A percentile compares a stretch with the other conserved stretches of the same genome.
Evolutionary conservation across 2,888 invertebrate species (phyloP).

Genomic region (Agriotes lineatus): DNA sequence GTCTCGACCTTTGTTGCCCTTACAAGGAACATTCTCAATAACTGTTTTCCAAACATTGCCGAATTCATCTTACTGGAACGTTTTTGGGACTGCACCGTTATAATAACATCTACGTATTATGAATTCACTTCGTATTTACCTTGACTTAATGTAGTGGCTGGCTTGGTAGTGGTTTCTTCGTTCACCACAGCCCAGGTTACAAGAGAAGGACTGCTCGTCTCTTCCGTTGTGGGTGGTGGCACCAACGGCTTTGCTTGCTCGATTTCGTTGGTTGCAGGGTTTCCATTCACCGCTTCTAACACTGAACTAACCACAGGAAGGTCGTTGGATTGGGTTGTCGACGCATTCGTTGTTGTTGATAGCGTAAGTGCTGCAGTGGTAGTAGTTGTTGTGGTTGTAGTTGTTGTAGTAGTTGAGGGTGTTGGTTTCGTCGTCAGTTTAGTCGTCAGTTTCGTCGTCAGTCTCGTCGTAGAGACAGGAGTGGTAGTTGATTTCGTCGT

Average conservation of each 20-base stretch:
- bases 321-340: constrained; percentile 53
- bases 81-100: too few species aligned
- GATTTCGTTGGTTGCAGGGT: constrained; percentile 59
- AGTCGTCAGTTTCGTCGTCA: neutral
- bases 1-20: too few species aligned
- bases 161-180: constrained; percentile 21
- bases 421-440: neutral
- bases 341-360: constrained; percentile 14
- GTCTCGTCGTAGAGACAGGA: neutral
- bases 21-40: too few species aligned
- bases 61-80: too few species aligned
- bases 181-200: constrained; percentile 48
- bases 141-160: constrained; percentile 1
- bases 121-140: constrained; percentile 12
- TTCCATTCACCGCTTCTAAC: constrained; percentile 54
- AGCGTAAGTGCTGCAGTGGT: constrained; percentile 30
- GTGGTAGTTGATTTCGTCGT: neutral
- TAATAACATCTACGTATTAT: too few species aligned
- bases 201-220: constrained; percentile 49
- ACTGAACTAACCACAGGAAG: constrained; percentile 47
- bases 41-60: too few species aligned
- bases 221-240: constrained; percentile 44
- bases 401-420: neutral
- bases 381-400: constrained; percentile 14
- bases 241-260: constrained; percentile 50